Base-by-base conservation (phyloP, 64 coral and sea anemone species). In the Montipora capricornis region DNA sequence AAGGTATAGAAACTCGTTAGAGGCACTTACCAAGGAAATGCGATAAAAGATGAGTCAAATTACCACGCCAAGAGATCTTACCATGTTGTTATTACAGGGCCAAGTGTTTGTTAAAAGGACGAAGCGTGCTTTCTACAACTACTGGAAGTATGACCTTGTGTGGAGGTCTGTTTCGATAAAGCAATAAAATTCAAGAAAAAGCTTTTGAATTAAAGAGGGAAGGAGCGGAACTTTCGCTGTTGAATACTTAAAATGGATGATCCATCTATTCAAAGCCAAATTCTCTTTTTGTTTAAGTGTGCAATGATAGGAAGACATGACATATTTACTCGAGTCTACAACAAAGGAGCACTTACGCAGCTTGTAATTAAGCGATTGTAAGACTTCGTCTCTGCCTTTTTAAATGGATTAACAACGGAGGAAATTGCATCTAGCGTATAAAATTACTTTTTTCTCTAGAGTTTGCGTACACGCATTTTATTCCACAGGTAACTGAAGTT, bases 191-290 rank as follows among this genome's bases (percentile, higher is more conserved):
- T 47, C 62, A 71, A 69, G 17, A 17, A n/a, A 47, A 20, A 70
- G 62, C 82, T 20, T 49, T 71, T 7, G 19, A 86, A 86, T 26
- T 86, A 68, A 86, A 17, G 66, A 86, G 16, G 5, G 0, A 20
- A 19, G 82, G 46, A 71, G 37, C 82, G 82, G 82, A 86, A 86
- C 64, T 86, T 44, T 20, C 46, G 17, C 66, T 16, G 45, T 69
- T 86, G 64, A 86, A 71, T 71, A 50, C 82, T 86, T 86, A 71
- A 86, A 69, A 71, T 86, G 62, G 82, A 73, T 73, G 62, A 68
- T 19, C 82, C 47, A 44, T 71, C 82, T 70, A 71, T 86, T 86
- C 66, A 86, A 6, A n/a, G 66, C 46, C 16, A 86, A 82, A 86
- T 49, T 70, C 17, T 46, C 13, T 86, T 86, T 86, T 86, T 86